Conservation (phyloP, 2,797 vertebrate species). For the Masticophis lateralis region DNA sequence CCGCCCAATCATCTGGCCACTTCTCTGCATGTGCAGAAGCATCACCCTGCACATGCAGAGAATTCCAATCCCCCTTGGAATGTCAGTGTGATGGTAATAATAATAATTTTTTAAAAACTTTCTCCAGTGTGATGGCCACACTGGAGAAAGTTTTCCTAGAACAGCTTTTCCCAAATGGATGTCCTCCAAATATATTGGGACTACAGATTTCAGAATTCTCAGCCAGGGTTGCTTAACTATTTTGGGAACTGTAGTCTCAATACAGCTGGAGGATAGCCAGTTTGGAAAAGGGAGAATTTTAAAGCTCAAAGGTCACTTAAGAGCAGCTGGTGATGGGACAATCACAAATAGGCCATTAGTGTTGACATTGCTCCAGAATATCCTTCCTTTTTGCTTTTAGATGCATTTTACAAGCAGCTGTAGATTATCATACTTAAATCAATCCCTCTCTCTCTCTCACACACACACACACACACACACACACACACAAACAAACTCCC, state of each 20-base stretch:
- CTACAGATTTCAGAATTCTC: neutral
- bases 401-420: neutral
- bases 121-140: neutral
- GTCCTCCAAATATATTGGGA: neutral
- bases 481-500: neutral
- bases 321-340: neutral
- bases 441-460: neutral
- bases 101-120: neutral
- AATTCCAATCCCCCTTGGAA: too few relatives aligned
- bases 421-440: neutral
- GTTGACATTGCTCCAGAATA: neutral
- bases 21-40: too few relatives aligned
- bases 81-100: neutral
- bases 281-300: neutral
- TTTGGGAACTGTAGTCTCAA: neutral
- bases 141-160: neutral
- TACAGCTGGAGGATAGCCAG: neutral
- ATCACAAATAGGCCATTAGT: neutral
- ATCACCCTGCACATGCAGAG: too few relatives aligned
- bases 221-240: neutral
- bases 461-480: neutral
- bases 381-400: neutral
- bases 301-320: neutral
- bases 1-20: too few relatives aligned
- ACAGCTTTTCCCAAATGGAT: neutral